Conservation (phyloP, 1,140 invertebrate species). For the Anastatus disparis region DNA sequence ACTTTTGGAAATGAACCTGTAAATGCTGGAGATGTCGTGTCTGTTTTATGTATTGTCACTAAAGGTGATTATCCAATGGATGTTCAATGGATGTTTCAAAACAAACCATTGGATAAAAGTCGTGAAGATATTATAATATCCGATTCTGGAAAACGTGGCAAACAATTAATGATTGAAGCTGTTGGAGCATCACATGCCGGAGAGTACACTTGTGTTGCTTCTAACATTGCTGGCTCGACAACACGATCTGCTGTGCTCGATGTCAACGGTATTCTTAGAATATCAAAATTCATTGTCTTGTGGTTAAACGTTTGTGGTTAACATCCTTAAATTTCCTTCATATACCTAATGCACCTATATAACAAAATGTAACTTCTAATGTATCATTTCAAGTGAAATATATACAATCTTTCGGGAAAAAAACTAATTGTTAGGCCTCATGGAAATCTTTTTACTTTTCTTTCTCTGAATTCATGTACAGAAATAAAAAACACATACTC, state of each 20-base stretch:
- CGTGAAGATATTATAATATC: conserved; percentile 71
- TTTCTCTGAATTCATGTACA: too few relatives aligned
- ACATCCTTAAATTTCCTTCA: too few relatives aligned
- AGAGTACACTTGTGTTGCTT: conserved; percentile 78
- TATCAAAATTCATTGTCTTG: too few relatives aligned
- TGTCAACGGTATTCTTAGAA: too few relatives aligned
- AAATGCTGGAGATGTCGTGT: conserved; percentile 78
- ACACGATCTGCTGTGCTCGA: too few relatives aligned
- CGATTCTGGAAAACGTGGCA: conserved; percentile 75
- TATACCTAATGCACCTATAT: neutral
- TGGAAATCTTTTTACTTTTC: too few relatives aligned
- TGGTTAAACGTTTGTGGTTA: too few relatives aligned
- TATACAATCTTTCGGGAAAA: too few relatives aligned
- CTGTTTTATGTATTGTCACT: conserved; percentile 70
- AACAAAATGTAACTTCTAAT: too few relatives aligned
- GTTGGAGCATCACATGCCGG: conserved; percentile 76
- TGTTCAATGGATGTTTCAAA: conserved; percentile 82
- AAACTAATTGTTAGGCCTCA: too few relatives aligned
- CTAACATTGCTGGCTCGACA: conserved; percentile 72
- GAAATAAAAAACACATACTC: too few relatives aligned
- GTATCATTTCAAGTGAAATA: too few relatives aligned
- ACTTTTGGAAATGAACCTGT: conserved; percentile 77
- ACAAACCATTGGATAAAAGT: conserved; percentile 62
- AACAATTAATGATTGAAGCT: conserved; percentile 75
- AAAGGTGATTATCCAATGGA: conserved; percentile 75